These are phyloP conservation scores for Laterallus jamaicensis DNA, from an alignment of 2,113 vertebrate genomes.

Conservation along the genomic window DNA sequence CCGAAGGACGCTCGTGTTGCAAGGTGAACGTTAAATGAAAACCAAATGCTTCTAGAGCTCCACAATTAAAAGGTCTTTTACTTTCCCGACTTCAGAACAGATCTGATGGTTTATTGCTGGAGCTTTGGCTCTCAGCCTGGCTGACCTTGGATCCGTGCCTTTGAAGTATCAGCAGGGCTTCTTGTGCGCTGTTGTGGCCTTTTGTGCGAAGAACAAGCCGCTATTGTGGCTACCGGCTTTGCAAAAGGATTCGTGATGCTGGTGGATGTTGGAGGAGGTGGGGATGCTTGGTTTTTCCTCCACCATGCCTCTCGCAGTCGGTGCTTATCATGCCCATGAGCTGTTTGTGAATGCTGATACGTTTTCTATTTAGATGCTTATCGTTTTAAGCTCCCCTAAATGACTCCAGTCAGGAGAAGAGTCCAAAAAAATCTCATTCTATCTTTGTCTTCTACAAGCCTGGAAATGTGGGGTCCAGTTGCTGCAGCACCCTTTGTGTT, in stretches of 20 bases:
- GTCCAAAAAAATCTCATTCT: fast-evolving
- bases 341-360: background rate
- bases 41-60: background rate
- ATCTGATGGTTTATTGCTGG: constrained; percentile 13
- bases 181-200: constrained; percentile 27
- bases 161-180: constrained; percentile 16
- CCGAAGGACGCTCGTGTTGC: background rate
- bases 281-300: background rate
- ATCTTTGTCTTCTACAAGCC: fast-evolving
- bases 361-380: background rate
- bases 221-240: background rate
- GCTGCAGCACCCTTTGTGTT: fast-evolving
- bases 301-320: fast-evolving
- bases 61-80: constrained; percentile 38
- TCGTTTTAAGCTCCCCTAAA: background rate
- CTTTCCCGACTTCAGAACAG: background rate
- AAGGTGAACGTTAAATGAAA: background rate
- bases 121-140: constrained; percentile 34
- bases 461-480: background rate
- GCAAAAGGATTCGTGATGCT: background rate
- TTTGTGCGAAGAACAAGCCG: constrained; percentile 28
- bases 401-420: background rate
- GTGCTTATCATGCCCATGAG: fast-evolving
- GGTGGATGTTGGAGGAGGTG: background rate
- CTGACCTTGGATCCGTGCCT: constrained; percentile 46